Conservation (phyloP, 2,888 invertebrate species). For the Leptarthrus brevirostris region DNA sequence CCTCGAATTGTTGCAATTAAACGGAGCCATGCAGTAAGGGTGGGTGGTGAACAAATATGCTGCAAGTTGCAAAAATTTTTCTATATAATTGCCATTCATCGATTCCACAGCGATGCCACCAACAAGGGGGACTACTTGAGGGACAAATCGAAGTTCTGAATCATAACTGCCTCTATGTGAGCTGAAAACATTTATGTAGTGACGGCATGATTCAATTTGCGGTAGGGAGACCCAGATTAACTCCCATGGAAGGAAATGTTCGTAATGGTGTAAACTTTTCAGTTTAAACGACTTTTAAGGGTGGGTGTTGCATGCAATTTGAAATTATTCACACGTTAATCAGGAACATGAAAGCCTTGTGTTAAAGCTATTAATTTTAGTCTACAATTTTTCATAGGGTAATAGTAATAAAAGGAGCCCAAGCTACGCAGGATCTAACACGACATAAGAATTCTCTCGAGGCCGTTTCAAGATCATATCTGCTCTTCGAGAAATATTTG, state of each 20-base stretch:
- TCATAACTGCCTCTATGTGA: neutral
- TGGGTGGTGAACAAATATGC: constrained; percentile 7
- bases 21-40: neutral
- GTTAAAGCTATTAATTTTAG: no score
- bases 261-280: no score
- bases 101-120: neutral
- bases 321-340: no score
- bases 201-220: constrained; percentile 4
- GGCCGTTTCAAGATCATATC: no score
- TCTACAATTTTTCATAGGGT: no score
- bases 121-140: neutral
- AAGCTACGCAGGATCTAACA: no score
- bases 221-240: neutral
- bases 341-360: no score
- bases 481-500: no score
- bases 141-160: constrained; percentile 16
- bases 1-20: constrained; percentile 39
- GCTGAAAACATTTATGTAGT: constrained; percentile 5
- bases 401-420: no score
- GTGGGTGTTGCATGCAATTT: no score
- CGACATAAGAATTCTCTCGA: no score
- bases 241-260: neutral
- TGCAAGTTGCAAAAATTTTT: constrained; percentile 26
- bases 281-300: no score
- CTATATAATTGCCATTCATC: constrained; percentile 36